These are phyloP conservation scores for Musca vetustissima DNA, from an alignment of 1,140 invertebrate genomes.

Conservation along the genomic window DNA sequence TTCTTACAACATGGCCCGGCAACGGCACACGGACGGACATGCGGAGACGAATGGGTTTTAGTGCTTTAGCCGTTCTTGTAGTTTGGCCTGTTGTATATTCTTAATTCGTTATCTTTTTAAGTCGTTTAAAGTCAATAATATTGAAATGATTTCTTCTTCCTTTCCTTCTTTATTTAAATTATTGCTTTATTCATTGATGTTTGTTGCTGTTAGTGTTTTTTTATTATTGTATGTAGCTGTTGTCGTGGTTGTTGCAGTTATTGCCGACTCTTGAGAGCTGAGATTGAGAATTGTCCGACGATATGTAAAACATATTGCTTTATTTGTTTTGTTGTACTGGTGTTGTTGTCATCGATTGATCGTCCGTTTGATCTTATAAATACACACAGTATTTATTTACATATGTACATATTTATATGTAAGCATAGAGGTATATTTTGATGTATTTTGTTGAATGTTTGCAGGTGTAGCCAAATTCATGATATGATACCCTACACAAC, in stretches of 20 bases:
- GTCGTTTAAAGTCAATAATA: constrained; percentile 24
- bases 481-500: too few relatives aligned
- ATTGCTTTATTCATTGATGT: not conserved
- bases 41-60: not conserved
- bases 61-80: not conserved
- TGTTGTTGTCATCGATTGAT: not conserved
- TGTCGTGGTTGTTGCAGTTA: not conserved
- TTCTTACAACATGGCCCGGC: not conserved
- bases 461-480: too few relatives aligned
- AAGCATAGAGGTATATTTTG: too few relatives aligned
- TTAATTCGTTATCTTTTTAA: constrained; percentile 21
- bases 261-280: too few relatives aligned
- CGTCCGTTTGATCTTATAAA: too few relatives aligned
- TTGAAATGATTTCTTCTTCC: constrained; percentile 12
- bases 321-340: constrained; percentile 6
- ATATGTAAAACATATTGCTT: constrained; percentile 24
- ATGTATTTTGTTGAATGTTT: too few relatives aligned
- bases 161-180: not conserved
- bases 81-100: not conserved
- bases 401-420: too few relatives aligned
- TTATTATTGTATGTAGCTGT: not conserved
- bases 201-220: not conserved
- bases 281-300: not conserved
- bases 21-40: not conserved
- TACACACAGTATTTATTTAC: too few relatives aligned